Evolutionary conservation across 2,888 invertebrate genomes (phyloP).

Genomic region (Ophioninae sp.): DNA sequence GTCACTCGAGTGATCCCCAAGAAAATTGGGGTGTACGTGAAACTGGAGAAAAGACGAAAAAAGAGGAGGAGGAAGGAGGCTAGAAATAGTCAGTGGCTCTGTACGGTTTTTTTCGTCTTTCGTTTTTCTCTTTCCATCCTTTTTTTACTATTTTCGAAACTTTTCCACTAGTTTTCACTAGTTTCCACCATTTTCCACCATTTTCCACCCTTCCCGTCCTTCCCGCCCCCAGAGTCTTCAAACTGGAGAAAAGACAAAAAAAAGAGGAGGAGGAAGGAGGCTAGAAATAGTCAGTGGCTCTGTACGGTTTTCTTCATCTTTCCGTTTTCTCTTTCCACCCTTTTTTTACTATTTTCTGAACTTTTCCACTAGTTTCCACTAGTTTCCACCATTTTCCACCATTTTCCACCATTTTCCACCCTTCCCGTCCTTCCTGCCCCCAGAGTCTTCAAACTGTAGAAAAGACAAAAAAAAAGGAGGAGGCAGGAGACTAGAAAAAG

Average conservation of each 20-base stretch:
- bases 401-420: no score
- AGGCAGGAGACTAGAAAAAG: constrained; percentile 9
- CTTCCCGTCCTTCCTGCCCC: no score
- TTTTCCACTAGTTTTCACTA: no score
- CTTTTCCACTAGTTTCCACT: no score
- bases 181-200: no score
- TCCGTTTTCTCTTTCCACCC: not conserved
- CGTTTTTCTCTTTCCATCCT: not conserved
- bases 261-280: constrained; percentile 1
- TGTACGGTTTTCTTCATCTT: constrained; percentile 6
- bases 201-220: no score
- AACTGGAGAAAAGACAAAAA: constrained; percentile 13
- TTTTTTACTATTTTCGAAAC: no score
- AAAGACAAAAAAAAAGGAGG: constrained; percentile 6
- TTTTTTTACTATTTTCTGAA: no score
- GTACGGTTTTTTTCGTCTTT: constrained; percentile 3
- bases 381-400: no score
- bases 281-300: constrained; percentile 39
- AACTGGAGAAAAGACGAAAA: constrained; percentile 15
- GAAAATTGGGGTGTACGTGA: constrained; percentile 60
- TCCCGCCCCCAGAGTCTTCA: no score
- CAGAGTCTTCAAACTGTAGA: constrained; percentile 25
- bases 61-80: constrained; percentile 1
- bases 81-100: constrained; percentile 39
- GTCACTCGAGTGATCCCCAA: constrained; percentile 62